These are phyloP conservation scores for Macrochelys suwanniensis DNA, from an alignment of 2,797 vertebrate species.

Conservation along the genomic window DNA sequence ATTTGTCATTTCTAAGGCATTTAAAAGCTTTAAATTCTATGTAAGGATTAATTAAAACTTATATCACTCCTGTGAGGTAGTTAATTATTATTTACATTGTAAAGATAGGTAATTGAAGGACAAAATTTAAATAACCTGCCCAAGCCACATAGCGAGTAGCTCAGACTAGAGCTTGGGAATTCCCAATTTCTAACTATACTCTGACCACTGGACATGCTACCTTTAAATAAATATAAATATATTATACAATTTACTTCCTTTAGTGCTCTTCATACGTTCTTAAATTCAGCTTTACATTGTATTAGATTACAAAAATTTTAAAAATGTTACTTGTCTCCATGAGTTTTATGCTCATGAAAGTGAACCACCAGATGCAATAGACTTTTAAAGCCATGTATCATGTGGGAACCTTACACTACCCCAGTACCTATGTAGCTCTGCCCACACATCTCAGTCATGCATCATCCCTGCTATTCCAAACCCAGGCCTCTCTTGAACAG, in stretches of 20 bases:
- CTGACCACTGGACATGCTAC: not conserved
- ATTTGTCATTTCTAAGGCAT: not conserved
- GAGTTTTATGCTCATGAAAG: fast-evolving
- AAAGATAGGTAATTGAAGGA: not conserved
- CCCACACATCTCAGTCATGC: not conserved
- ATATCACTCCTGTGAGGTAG: not conserved
- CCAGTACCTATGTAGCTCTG: not conserved
- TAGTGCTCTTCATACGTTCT: not conserved
- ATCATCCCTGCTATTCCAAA: not conserved
- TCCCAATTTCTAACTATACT: not conserved
- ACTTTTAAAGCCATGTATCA: not conserved
- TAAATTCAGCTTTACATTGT: not conserved
- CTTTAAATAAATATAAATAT: not conserved
- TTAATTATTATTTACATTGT: not conserved
- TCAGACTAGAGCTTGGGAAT: not conserved
- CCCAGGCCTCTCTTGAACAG: not conserved
- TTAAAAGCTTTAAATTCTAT: not conserved
- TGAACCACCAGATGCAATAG: not conserved
- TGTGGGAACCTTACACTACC: fast-evolving
- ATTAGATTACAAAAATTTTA: not conserved
- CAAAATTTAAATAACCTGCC: not conserved
- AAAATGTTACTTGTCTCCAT: not conserved
- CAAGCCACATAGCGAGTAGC: not conserved
- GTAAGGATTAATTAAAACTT: not conserved
- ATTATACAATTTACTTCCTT: not conserved